Conservation (phyloP, 2,888 invertebrate species). For the Spialia ferax region DNA sequence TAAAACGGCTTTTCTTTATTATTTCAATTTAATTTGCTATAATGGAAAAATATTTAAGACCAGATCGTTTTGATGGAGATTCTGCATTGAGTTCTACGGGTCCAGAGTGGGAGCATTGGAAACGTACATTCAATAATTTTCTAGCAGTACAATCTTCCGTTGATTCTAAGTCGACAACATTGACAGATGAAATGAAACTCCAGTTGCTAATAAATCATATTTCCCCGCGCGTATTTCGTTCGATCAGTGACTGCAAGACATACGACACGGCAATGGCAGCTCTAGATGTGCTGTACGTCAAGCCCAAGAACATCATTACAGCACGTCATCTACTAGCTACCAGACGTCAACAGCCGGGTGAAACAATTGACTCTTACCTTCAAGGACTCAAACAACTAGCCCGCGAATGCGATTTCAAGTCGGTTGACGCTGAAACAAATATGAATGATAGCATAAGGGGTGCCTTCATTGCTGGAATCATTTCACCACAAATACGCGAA, state of each 20-base stretch:
- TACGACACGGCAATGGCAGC: slow-evolving; percentile 1
- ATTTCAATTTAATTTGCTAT: slow-evolving; percentile 9
- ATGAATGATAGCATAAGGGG: slow-evolving; percentile 1
- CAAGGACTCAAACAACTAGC: background rate
- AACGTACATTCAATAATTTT: slow-evolving; percentile 3
- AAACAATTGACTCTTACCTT: background rate
- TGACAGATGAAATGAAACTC: background rate
- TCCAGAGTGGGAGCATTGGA: background rate
- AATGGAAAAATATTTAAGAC: slow-evolving; percentile 7
- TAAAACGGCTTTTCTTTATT: background rate
- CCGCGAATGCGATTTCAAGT: background rate
- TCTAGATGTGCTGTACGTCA: background rate
- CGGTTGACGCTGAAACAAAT: slow-evolving; percentile 2
- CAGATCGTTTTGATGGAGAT: slow-evolving; percentile 1
- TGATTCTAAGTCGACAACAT: background rate
- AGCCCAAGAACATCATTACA: background rate
- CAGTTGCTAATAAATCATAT: slow-evolving; percentile 6
- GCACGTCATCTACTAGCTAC: slow-evolving; percentile 4
- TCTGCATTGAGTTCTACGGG: background rate
- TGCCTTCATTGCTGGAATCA: slow-evolving; percentile 4
- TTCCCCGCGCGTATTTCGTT: slow-evolving; percentile 13
- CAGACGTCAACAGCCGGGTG: background rate
- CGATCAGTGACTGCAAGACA: slow-evolving; percentile 5
- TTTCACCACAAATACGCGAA: background rate
- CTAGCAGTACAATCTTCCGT: background rate